These are phyloP conservation scores for Hypercompe scribonia DNA, from an alignment of 2,888 invertebrate species.

Conservation along the genomic window DNA sequence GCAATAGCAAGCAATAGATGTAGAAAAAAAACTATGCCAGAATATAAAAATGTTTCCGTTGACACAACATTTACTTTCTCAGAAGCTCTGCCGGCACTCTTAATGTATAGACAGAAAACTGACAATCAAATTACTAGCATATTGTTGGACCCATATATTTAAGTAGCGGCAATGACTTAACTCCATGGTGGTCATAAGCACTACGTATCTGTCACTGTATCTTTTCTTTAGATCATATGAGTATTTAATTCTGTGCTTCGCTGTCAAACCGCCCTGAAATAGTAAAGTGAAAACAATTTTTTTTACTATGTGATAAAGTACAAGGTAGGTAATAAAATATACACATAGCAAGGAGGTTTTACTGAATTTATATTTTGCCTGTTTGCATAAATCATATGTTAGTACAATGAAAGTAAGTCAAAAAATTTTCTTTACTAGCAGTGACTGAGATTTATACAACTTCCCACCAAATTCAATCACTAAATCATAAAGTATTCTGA, in stretches of 20 bases:
- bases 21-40: too few relatives aligned
- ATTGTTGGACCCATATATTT: background rate
- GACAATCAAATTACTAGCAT: background rate
- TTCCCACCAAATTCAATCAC: slow-evolving; percentile 56
- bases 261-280: slow-evolving; percentile 16
- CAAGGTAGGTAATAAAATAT: slow-evolving; percentile 21
- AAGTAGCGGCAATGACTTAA: slow-evolving; percentile 11
- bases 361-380: slow-evolving; percentile 28
- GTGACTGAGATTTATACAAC: slow-evolving; percentile 45
- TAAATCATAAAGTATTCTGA: slow-evolving; percentile 56
- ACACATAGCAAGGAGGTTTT: slow-evolving; percentile 22
- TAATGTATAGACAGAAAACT: background rate
- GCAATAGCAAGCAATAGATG: too few relatives aligned
- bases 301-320: background rate
- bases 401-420: slow-evolving; percentile 39
- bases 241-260: slow-evolving; percentile 4
- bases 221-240: slow-evolving; percentile 12
- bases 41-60: too few relatives aligned
- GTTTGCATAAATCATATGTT: slow-evolving; percentile 31
- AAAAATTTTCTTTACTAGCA: slow-evolving; percentile 52
- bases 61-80: background rate
- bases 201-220: slow-evolving; percentile 11
- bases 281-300: slow-evolving; percentile 13
- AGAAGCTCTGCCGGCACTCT: background rate
- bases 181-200: slow-evolving; percentile 10